Conservation (phyloP, 2,888 invertebrate genomes). For the Euphydryas editha region DNA sequence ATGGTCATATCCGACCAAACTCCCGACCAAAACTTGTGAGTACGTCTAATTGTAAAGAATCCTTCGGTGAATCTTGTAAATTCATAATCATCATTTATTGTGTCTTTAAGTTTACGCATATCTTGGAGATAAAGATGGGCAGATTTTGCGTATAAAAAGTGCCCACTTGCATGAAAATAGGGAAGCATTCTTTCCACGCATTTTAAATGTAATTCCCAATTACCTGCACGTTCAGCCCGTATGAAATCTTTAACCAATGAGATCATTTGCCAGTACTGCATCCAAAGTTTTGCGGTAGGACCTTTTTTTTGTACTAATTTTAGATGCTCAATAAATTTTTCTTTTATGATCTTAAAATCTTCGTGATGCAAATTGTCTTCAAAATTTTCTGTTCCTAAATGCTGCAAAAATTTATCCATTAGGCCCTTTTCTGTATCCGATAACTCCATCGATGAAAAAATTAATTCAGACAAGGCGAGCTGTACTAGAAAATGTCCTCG, state of each 20-base stretch:
- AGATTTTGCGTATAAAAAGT: constrained; percentile 48
- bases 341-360: too few relatives aligned
- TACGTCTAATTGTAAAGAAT: constrained; percentile 50
- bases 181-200: constrained; percentile 51
- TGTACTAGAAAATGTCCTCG: constrained; percentile 30
- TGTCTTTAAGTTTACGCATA: constrained; percentile 47
- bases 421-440: constrained; percentile 45
- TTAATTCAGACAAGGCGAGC: constrained; percentile 40
- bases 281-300: constrained; percentile 55
- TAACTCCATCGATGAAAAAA: constrained; percentile 33
- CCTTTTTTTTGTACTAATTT: constrained; percentile 46
- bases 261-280: constrained; percentile 56
- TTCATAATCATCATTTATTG: constrained; percentile 46
- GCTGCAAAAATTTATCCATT: constrained; percentile 44
- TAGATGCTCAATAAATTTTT: constrained; percentile 29
- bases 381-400: constrained; percentile 31
- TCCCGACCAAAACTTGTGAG: constrained; percentile 41
- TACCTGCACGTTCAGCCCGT: constrained; percentile 44
- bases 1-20: not conserved
- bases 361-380: not conserved
- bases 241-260: constrained; percentile 56
- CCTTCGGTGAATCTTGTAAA: constrained; percentile 45
- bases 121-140: constrained; percentile 49
- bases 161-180: constrained; percentile 55
- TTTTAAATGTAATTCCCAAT: constrained; percentile 46